These are phyloP conservation scores for Desmophyllum pertusum DNA, from an alignment of 92 coral and sea anemone genomes.

Conservation along the genomic window DNA sequence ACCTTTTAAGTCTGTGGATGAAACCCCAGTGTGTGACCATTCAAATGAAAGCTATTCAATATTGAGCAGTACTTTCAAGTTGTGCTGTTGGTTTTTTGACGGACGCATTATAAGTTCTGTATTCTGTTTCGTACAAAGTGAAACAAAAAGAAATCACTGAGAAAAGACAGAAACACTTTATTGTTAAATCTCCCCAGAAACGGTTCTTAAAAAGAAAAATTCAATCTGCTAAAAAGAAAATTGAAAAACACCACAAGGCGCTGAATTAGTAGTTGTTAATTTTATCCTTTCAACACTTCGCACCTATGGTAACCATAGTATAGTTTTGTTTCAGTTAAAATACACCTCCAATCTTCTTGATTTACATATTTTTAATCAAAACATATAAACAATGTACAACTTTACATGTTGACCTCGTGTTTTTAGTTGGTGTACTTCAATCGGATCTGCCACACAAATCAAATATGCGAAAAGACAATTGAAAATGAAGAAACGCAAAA, in stretches of 20 bases:
- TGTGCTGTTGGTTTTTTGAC: no score
- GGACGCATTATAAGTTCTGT: no score
- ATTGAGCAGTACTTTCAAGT: no score
- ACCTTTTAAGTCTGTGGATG: no score
- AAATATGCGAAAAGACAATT: background rate
- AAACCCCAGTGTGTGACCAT: no score
- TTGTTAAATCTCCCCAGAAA: background rate
- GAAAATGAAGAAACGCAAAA: background rate
- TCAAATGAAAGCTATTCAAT: no score
- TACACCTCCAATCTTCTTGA: background rate
- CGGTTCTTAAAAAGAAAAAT: background rate
- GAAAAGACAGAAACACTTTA: background rate
- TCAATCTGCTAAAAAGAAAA: background rate
- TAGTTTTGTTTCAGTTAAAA: background rate
- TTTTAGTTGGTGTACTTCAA: background rate
- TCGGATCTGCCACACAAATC: background rate
- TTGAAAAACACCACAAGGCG: background rate
- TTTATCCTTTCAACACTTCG: background rate
- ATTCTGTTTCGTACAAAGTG: no score
- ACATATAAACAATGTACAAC: background rate
- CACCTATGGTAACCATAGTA: background rate
- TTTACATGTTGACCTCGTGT: background rate
- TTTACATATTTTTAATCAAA: conserved; percentile 32
- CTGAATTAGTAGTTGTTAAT: background rate
- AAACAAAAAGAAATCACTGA: background rate